A percentile compares a stretch with the other conserved stretches of the same genome.
phyloP scores from a whole-genome alignment of 2,888 invertebrate species.

The Drosophila eohydei region DNA sequence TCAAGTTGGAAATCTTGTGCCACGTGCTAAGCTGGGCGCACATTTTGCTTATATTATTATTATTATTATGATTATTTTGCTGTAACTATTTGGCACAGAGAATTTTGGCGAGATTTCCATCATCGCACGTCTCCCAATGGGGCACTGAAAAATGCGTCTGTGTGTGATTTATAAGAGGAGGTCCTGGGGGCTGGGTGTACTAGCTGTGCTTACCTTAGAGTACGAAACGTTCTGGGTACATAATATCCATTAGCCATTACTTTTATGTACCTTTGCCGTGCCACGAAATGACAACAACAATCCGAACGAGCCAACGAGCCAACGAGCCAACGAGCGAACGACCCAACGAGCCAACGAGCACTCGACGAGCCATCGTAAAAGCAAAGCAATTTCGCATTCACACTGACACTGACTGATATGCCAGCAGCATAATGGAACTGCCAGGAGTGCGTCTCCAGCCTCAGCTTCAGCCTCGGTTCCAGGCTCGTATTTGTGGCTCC shows the following conservation, averaged over 20 bases:
- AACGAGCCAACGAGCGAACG: slow-evolving; percentile 5
- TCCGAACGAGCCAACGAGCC: background rate
- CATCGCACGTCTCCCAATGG: slow-evolving; percentile 35
- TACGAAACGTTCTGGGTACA: slow-evolving; percentile 35
- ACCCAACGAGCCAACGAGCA: slow-evolving; percentile 14
- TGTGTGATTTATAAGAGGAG: slow-evolving; percentile 34
- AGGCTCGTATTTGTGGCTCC: slow-evolving; percentile 38
- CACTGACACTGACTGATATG: slow-evolving; percentile 78
- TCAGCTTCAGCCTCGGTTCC: slow-evolving; percentile 1
- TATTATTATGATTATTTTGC: slow-evolving; percentile 12
- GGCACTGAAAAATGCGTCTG: slow-evolving; percentile 27
- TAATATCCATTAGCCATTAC: slow-evolving; percentile 75
- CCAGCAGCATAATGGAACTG: slow-evolving; percentile 45
- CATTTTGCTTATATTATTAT: slow-evolving; percentile 7
- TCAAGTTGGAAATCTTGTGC: slow-evolving; percentile 11
- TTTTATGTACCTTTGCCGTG: slow-evolving; percentile 66
- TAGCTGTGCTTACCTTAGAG: slow-evolving; percentile 40
- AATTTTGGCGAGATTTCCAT: slow-evolving; percentile 38
- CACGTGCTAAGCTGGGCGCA: slow-evolving; percentile 6
- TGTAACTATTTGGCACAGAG: slow-evolving; percentile 31
- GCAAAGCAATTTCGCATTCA: slow-evolving; percentile 77
- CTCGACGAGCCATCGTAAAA: slow-evolving; percentile 63
- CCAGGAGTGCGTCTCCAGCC: slow-evolving; percentile 16
- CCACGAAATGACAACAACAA: slow-evolving; percentile 42
- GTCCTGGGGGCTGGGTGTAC: background rate